Evolutionary conservation across 1,140 invertebrate genomes (phyloP), one percentile per base, ranked within the genome.

Genomic region (Scaptomyza montana): DNA sequence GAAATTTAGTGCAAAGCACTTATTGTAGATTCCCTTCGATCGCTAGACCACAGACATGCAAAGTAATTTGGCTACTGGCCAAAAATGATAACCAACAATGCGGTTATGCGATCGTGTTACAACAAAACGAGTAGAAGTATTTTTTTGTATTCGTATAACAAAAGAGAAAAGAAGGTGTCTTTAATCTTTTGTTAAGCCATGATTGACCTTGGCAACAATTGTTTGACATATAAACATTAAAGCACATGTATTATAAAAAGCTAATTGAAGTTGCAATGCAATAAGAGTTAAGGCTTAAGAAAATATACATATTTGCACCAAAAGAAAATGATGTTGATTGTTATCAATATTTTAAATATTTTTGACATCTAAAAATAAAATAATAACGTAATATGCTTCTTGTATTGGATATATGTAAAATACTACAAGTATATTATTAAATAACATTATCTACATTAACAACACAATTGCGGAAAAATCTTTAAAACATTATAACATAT

Each of bases 11-110:
- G 8, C 47, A 50, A 30, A 56, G 36, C 39, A 51, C n/a, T 60
- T 54, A 62, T 9, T 30, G 46, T 5, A 49, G 51, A 50, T 54
- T 46, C 51, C 39, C 10, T 43, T 43, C 39, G 56, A 50, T 30
- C 67, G 60, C 75, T 89, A 89, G 82, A 87, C 82, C 82, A 87
- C 82, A 87, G 79, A 87, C 82, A 87, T 82, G 82, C 82, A 62
- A 87, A 63, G 47, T 19, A 67, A 73, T 55, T 67, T 73, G 63
- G 49, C 43, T 36, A 61, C 62, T 51, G 57, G 30, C 51, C 25
- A 57, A 65, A 57, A 56, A 49, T 49, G 49, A 21, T 54, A 59
- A 28, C 51, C 57, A 39, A 68, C 55, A 74, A 74, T 69, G 60
- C 28, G 66, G 66, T 59, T 70, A 13, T 62, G 16, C 2, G 12